phyloP scores from a whole-genome alignment of 2,113 vertebrate genomes.

The Indicator indicator region DNA sequence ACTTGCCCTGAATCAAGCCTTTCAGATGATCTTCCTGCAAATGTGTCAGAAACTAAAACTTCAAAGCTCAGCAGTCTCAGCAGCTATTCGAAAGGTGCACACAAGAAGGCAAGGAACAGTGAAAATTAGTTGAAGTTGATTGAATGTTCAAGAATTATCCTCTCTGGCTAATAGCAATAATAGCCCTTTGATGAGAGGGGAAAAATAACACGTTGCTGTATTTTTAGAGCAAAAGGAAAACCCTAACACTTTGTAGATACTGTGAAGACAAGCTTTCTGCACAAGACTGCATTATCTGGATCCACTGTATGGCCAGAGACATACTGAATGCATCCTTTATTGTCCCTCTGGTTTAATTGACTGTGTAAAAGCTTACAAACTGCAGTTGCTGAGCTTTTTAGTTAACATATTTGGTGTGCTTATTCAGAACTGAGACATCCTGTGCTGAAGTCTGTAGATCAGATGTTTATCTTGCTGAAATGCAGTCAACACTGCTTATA shows the following conservation, averaged over 20 bases:
- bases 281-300: not conserved
- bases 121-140: not conserved
- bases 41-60: not conserved
- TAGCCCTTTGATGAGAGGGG: not conserved
- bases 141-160: not conserved
- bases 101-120: not conserved
- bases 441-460: conserved; percentile 3
- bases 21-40: not conserved
- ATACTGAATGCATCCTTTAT: not conserved
- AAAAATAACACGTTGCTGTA: not conserved
- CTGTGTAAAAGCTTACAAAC: not conserved
- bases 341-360: not conserved
- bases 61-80: not conserved
- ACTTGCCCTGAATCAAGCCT: not conserved
- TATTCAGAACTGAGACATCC: not conserved
- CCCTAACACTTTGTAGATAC: not conserved
- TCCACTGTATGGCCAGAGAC: not conserved
- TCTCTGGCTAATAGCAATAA: not conserved
- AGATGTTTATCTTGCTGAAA: conserved; percentile 1
- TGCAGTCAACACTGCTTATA: not conserved
- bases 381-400: not conserved
- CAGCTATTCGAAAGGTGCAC: not conserved
- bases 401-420: not conserved
- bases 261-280: not conserved
- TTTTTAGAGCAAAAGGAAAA: not conserved